Evolutionary conservation across 30 jellyfish, hydroid and myxozoan genomes (phyloP).

Genomic region (Aurelia aurita): DNA sequence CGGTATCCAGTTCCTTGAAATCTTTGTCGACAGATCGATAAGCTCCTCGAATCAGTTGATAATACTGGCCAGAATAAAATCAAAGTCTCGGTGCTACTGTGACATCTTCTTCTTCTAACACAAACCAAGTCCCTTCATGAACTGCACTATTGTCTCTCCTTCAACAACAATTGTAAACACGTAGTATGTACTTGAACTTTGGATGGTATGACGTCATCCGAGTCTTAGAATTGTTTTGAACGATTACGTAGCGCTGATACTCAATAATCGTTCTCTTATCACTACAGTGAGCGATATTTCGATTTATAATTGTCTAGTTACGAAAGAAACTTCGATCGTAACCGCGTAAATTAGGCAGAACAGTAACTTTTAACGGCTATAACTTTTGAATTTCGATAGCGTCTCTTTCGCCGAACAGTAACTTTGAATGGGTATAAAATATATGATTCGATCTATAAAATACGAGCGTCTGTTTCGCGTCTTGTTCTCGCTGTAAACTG

Average conservation of each 20-base stretch:
- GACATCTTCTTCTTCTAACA: neutral
- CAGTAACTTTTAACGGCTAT: neutral
- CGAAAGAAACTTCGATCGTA: neutral
- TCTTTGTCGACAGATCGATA: no score
- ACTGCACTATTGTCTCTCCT: conserved; percentile 10
- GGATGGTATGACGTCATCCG: conserved; percentile 10
- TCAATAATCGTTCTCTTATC: neutral
- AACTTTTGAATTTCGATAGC: no score
- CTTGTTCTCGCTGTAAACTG: neutral
- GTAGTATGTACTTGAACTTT: neutral
- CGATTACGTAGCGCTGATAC: neutral
- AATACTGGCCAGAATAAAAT: no score
- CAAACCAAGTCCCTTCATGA: conserved; percentile 2
- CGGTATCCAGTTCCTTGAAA: no score
- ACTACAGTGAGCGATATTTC: conserved; percentile 4
- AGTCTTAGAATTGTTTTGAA: neutral
- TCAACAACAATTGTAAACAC: neutral
- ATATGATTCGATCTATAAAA: no score
- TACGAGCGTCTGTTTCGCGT: neutral
- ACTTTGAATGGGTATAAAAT: no score
- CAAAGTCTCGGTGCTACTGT: no score
- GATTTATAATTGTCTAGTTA: neutral
- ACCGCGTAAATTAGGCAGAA: neutral
- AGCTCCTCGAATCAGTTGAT: no score
- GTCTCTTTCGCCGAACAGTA: no score